Evolutionary conservation across 2,797 vertebrate genomes (phyloP), one percentile per base, ranked within the genome.

Genomic region (Melanotaenia trifasciata): DNA sequence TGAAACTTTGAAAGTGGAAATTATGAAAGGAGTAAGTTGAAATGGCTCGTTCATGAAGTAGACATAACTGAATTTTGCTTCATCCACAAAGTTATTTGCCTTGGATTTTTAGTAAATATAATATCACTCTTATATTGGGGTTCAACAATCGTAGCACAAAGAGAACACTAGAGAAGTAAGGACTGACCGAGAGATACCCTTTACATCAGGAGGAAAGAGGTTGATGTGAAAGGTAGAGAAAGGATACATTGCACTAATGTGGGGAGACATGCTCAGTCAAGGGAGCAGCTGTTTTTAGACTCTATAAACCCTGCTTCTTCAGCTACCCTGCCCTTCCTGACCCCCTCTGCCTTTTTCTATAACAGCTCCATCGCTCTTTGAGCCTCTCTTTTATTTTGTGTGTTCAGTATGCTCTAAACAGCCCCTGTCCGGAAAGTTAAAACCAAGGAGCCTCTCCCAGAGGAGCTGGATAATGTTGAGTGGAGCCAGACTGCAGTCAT

Each of bases 221-320:
- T 64, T 28, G 53, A 77, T 63, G 30, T 61, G 63, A 77, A 69
- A 78, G 65, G 47, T 26, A 35, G 56, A 59, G 40, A 60, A 71
- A 70, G 73, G 56, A 77, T 67, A 72, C 72, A 64, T 59, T 79
- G 78, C 84, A 85, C 88, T 93, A 89, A 93, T 90, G 87, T 89
- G 80, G 79, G 74, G 81, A 88, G 90, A 92, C 88, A 89, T 75
- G 78, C 60, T 61, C 64, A 70, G 87, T 77, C 87, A 72, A 33
- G 84, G 84, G 86, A 92, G 81, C 84, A 85, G 91, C 90, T 91
- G 90, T 85, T 93, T 91, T 87, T 89, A 90, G 80, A 90, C 76
- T 26, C 76, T 70, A 56, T 72, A 67, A 84, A 77, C 78, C 65
- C 51, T 66, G 57, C 77, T 70, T 73, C 64, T 76, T 72, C 64